Evolutionary conservation across 2,888 invertebrate genomes (phyloP).

Genomic region (Drosophila neonasuta): DNA sequence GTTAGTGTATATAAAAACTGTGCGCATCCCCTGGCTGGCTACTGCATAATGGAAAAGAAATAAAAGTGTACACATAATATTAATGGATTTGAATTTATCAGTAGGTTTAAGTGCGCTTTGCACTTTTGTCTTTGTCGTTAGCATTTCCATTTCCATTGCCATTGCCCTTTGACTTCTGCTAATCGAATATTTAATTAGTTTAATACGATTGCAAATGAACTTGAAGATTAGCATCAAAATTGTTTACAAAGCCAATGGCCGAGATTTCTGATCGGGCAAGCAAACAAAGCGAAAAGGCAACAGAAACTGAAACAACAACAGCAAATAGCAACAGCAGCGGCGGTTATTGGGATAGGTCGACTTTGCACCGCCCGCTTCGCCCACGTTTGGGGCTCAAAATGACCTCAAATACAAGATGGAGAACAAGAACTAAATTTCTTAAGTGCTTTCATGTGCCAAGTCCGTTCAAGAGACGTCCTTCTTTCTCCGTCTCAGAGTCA

Average conservation of each 20-base stretch:
- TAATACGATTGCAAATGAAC: slow-evolving; percentile 57
- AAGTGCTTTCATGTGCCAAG: slow-evolving; percentile 72
- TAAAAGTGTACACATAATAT: slow-evolving; percentile 20
- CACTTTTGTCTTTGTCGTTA: slow-evolving; percentile 10
- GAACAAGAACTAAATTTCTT: slow-evolving; percentile 75
- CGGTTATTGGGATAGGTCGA: slow-evolving; percentile 17
- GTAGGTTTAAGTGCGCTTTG: slow-evolving; percentile 30
- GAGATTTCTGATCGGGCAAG: slow-evolving; percentile 45
- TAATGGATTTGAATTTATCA: slow-evolving; percentile 43
- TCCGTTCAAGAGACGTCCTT: slow-evolving; percentile 18
- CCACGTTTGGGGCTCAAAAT: slow-evolving; percentile 18
- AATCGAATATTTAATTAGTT: slow-evolving; percentile 76
- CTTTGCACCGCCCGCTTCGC: not conserved
- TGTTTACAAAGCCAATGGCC: slow-evolving; percentile 40
- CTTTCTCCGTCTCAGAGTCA: not conserved
- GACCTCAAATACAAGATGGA: slow-evolving; percentile 75
- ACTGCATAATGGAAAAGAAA: slow-evolving; percentile 21
- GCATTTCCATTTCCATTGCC: not conserved
- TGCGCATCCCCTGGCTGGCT: not conserved
- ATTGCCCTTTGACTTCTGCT: slow-evolving; percentile 23
- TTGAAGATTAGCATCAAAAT: slow-evolving; percentile 53
- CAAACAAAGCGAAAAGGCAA: slow-evolving; percentile 38
- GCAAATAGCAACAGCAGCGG: slow-evolving; percentile 6
- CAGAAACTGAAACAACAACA: slow-evolving; percentile 1
- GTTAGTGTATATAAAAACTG: not conserved